A percentile compares a stretch with the other conserved stretches of the same genome.
These are phyloP conservation scores for Musca domestica DNA, from an alignment of 1,140 invertebrate species.

Conservation along the genomic window DNA sequence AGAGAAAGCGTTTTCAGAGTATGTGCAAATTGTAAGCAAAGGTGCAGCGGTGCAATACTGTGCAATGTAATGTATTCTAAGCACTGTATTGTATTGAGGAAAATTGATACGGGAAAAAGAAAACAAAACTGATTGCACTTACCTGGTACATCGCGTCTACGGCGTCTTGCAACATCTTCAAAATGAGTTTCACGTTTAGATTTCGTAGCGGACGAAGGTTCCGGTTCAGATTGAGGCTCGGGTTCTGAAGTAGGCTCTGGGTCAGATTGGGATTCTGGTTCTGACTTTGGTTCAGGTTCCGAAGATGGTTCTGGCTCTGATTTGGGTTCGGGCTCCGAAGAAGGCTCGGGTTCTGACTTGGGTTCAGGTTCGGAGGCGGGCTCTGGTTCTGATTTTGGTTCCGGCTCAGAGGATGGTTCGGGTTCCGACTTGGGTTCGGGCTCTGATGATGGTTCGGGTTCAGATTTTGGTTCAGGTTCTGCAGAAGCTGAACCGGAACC, in stretches of 20 bases:
- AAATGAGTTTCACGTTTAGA: constrained; percentile 56
- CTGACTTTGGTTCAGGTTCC: constrained; percentile 38
- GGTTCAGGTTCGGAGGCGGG: constrained; percentile 41
- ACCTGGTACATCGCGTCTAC: constrained; percentile 47
- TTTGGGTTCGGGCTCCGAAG: constrained; percentile 45
- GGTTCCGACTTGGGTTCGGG: constrained; percentile 47
- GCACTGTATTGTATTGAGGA: constrained; percentile 6
- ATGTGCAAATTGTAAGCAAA: constrained; percentile 10
- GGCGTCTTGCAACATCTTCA: constrained; percentile 56
- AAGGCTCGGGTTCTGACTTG: constrained; percentile 37
- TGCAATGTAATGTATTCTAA: constrained; percentile 14
- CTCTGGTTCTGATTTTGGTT: constrained; percentile 45
- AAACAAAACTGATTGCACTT: constrained; percentile 20
- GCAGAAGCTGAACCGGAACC: constrained; percentile 49
- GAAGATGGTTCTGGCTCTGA: constrained; percentile 50
- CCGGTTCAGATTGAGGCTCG: constrained; percentile 38
- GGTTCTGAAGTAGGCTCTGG: constrained; percentile 40
- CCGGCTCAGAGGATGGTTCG: constrained; percentile 46
- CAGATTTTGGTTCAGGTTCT: constrained; percentile 48
- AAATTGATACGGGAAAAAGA: neutral
- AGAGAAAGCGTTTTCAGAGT: neutral
- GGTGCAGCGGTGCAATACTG: neutral
- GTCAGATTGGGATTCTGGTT: constrained; percentile 41
- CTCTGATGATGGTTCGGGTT: constrained; percentile 50
- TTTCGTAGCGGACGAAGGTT: constrained; percentile 48